These are phyloP conservation scores for Drosophila mercatorum DNA, from an alignment of 2,888 invertebrate genomes.

Conservation along the genomic window DNA sequence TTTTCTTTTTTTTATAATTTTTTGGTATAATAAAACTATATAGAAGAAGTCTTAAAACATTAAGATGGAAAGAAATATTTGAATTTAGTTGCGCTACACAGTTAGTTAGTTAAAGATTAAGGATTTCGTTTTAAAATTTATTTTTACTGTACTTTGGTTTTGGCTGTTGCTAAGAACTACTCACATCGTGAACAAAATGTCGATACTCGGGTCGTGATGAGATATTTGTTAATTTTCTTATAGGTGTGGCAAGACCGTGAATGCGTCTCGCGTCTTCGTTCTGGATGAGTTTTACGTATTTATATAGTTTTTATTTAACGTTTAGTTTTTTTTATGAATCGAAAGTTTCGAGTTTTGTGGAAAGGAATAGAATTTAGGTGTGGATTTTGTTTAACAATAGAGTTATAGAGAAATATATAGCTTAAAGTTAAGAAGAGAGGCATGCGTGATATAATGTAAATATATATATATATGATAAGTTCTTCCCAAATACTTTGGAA, in stretches of 20 bases:
- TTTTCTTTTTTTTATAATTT: not conserved
- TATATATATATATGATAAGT: conserved; percentile 6
- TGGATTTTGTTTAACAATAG: conserved; percentile 45
- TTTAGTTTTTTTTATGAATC: conserved; percentile 37
- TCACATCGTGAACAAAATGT: conserved; percentile 85
- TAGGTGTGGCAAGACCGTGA: conserved; percentile 85
- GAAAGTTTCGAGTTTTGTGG: conserved; percentile 60
- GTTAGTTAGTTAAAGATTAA: conserved; percentile 31
- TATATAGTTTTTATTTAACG: conserved; percentile 46
- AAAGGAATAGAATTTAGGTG: conserved; percentile 77
- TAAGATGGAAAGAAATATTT: conserved; percentile 13
- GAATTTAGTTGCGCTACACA: conserved; percentile 47
- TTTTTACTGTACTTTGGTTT: conserved; percentile 29
- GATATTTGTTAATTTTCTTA: conserved; percentile 85
- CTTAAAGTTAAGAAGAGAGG: conserved; percentile 47
- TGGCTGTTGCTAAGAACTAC: conserved; percentile 80
- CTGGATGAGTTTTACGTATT: conserved; percentile 82
- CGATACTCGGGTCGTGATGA: conserved; percentile 85
- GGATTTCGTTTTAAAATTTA: conserved; percentile 10
- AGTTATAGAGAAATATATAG: conserved; percentile 30
- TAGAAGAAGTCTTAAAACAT: conserved; percentile 8
- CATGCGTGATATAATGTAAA: conserved; percentile 33
- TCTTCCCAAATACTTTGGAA: conserved; percentile 10
- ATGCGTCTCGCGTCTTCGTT: conserved; percentile 85
- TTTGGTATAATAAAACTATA: not conserved